Percentiles rank a stretch among this genome's conserved stretches.
Conservation (phyloP, 2,797 vertebrate species). For the Pangasius macronema region DNA sequence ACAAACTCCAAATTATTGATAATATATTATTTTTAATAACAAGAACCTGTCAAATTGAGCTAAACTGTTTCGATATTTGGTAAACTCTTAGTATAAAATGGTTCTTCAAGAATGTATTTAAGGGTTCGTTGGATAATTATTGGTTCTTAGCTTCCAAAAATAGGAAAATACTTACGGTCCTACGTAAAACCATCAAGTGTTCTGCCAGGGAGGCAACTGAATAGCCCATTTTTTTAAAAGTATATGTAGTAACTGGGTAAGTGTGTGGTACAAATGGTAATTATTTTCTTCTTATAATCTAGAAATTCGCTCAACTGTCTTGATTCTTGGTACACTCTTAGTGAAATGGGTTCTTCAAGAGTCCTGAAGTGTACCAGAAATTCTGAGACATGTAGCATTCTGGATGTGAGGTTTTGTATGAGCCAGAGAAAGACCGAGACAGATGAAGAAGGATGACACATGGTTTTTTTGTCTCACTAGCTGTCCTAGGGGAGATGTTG, state of each 20-base stretch:
- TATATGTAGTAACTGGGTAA: neutral
- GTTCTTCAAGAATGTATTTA: neutral
- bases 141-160: neutral
- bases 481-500: conserved; percentile 43
- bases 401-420: neutral
- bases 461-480: conserved; percentile 38
- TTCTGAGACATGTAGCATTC: neutral
- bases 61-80: neutral
- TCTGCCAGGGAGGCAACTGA: neutral
- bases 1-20: neutral
- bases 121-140: neutral
- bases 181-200: neutral
- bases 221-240: neutral
- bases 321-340: neutral
- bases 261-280: neutral
- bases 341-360: neutral
- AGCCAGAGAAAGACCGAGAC: neutral
- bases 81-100: neutral
- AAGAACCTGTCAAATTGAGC: neutral
- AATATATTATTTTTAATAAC: neutral
- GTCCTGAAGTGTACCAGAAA: too few species aligned
- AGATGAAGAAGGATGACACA: conserved; percentile 41
- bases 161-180: neutral
- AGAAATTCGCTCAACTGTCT: neutral
- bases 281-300: neutral